Conservation (phyloP, 2,888 invertebrate genomes). For the Campoletis raptor region DNA sequence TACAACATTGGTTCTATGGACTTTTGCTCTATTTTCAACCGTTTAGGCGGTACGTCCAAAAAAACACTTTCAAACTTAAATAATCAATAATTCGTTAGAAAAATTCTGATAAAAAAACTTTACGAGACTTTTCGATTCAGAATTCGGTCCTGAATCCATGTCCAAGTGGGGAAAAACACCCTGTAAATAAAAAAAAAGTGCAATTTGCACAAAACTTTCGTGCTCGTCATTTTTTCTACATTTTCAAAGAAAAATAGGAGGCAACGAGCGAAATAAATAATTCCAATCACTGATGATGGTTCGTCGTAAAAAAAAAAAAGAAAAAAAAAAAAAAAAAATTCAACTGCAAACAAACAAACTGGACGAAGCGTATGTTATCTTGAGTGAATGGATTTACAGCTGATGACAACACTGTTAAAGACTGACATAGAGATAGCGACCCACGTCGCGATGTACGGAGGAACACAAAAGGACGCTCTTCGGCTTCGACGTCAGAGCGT, state of each 20-base stretch:
- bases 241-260: neutral
- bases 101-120: neutral
- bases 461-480: slow-evolving; percentile 83
- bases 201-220: neutral
- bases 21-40: neutral
- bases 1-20: neutral
- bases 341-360: neutral
- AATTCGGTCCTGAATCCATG: neutral
- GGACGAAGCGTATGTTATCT: slow-evolving; percentile 35
- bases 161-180: neutral
- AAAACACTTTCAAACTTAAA: neutral
- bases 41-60: neutral
- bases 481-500: slow-evolving; percentile 83
- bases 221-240: neutral
- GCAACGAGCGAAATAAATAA: neutral
- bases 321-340: neutral
- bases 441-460: slow-evolving; percentile 85
- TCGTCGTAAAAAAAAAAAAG: neutral
- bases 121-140: neutral
- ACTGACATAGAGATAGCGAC: slow-evolving; percentile 89
- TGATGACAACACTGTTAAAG: slow-evolving; percentile 92
- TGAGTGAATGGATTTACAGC: slow-evolving; percentile 85
- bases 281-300: neutral
- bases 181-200: neutral
- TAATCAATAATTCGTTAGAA: neutral